Percentiles rank a stretch among this genome's conserved stretches.
phyloP scores from a whole-genome alignment of 2,113 vertebrate species.

The Eurypyga helias region DNA sequence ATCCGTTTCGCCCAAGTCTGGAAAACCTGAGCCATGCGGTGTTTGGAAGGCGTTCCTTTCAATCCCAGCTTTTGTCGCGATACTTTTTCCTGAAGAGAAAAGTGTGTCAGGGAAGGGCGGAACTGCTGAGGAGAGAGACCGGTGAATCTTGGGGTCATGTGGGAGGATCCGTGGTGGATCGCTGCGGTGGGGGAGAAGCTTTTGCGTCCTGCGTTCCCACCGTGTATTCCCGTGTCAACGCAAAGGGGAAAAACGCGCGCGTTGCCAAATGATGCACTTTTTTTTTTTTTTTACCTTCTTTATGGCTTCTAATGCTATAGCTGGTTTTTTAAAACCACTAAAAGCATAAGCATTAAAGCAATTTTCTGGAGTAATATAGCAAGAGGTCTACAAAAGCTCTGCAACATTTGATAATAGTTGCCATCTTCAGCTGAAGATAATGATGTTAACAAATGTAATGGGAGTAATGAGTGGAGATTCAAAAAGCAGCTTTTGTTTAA shows the following conservation, averaged over 20 bases:
- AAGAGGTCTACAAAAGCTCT: conserved; percentile 71
- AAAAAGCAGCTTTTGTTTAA: conserved; percentile 81
- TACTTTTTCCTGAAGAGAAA: background rate
- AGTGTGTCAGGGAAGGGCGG: background rate
- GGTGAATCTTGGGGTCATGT: background rate
- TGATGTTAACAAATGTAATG: conserved; percentile 81
- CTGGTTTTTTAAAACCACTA: conserved; percentile 71
- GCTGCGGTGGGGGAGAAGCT: background rate
- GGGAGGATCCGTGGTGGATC: background rate
- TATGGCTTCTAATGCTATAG: conserved; percentile 72
- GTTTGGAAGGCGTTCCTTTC: background rate
- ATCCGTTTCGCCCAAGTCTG: background rate
- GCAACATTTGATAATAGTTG: conserved; percentile 76
- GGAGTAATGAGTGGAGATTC: conserved; percentile 80
- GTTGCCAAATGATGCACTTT: conserved; percentile 60
- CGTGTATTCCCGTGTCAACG: conserved; percentile 42
- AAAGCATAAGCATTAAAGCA: conserved; percentile 81
- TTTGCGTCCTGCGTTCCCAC: conserved; percentile 7
- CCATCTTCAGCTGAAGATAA: conserved; percentile 77
- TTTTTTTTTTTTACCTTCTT: conserved; percentile 62
- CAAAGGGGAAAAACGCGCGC: conserved; percentile 11
- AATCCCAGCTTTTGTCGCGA: background rate
- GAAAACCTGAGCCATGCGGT: fast-evolving
- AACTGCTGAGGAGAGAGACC: background rate
- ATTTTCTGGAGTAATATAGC: conserved; percentile 78